These are phyloP conservation scores for Tetramorium bicarinatum DNA, from an alignment of 2,888 invertebrate species.

Conservation along the genomic window DNA sequence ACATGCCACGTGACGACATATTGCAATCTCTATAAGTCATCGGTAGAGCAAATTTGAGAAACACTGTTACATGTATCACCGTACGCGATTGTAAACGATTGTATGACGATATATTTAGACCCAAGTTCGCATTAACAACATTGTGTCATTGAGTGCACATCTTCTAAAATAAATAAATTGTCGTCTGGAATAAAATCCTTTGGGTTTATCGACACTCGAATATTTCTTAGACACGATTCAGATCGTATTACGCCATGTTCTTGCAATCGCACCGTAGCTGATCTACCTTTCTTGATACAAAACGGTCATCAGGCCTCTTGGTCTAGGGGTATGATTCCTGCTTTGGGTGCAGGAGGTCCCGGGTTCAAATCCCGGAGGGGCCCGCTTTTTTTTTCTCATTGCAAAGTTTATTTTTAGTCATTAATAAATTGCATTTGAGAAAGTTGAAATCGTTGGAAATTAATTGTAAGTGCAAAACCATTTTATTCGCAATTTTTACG, in stretches of 20 bases:
- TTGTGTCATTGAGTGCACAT: background rate
- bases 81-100: background rate
- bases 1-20: background rate
- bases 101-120: background rate
- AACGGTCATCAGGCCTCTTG: constrained; percentile 83
- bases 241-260: background rate
- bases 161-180: background rate
- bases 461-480: background rate
- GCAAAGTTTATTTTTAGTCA: constrained; percentile 14
- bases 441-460: background rate
- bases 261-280: background rate
- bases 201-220: background rate
- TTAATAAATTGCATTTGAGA: background rate
- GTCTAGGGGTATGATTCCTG: constrained; percentile 87
- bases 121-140: background rate
- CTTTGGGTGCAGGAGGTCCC: constrained; percentile 87
- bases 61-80: background rate
- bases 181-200: background rate
- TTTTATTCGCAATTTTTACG: background rate
- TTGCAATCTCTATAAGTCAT: background rate
- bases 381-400: constrained; percentile 78
- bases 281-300: constrained; percentile 1
- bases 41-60: background rate
- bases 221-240: background rate
- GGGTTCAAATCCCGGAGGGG: constrained; percentile 87